Conservation (phyloP, 1,140 invertebrate species). For the Halictus rubicundus region DNA sequence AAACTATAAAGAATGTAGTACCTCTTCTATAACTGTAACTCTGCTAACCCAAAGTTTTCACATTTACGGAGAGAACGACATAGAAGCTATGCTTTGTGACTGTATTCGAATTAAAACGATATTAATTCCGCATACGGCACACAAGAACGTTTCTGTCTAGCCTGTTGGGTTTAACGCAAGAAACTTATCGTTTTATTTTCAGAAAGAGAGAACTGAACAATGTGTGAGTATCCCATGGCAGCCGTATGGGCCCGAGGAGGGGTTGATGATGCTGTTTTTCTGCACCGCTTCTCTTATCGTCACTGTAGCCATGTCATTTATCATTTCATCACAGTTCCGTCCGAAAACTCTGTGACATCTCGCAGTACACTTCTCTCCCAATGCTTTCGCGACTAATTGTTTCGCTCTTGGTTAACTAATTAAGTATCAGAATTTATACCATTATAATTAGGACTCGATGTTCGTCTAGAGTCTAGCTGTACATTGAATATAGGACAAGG, state of each 20-base stretch:
- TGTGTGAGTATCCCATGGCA: constrained; percentile 78
- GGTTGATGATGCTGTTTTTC: constrained; percentile 70
- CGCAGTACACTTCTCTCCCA: neutral
- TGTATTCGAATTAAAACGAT: neutral
- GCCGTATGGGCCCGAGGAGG: constrained; percentile 59
- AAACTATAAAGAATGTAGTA: too few species aligned
- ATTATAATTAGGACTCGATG: neutral
- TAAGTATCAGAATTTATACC: constrained; percentile 13
- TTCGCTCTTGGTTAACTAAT: constrained; percentile 23
- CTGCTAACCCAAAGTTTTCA: too few species aligned
- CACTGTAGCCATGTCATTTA: constrained; percentile 66
- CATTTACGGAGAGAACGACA: neutral
- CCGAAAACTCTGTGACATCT: constrained; percentile 21
- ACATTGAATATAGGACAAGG: neutral
- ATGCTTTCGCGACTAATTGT: constrained; percentile 43
- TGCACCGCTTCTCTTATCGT: constrained; percentile 74
- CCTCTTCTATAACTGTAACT: too few species aligned
- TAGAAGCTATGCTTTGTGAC: neutral
- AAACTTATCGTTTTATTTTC: constrained; percentile 75
- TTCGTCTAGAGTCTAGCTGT: neutral
- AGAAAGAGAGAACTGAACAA: constrained; percentile 77
- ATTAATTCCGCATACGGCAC: constrained; percentile 41
- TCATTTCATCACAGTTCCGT: constrained; percentile 60
- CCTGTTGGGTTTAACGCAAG: constrained; percentile 63
- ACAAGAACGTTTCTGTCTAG: constrained; percentile 28